Conservation (phyloP, 2,888 invertebrate species). For the Spisula subtruncata region DNA sequence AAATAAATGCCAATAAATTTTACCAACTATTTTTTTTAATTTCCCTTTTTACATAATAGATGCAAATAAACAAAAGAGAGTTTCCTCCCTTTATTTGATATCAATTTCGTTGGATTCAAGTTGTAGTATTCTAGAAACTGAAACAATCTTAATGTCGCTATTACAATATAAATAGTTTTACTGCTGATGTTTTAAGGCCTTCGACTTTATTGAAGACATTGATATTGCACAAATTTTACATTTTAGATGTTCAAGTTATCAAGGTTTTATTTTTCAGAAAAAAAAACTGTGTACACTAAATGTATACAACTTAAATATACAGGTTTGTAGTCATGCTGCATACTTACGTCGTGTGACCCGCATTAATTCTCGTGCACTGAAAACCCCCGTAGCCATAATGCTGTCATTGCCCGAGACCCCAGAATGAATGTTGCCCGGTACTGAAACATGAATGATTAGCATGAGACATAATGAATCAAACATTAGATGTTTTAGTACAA, state of each 20-base stretch:
- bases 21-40: no score
- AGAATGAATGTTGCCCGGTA: conserved; percentile 95
- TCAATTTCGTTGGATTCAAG: no score
- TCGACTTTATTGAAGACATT: not conserved
- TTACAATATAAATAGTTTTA: no score
- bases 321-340: conserved; percentile 77
- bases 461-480: conserved; percentile 30
- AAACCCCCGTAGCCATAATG: conserved; percentile 99
- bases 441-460: conserved; percentile 74
- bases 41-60: no score
- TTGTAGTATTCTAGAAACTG: no score
- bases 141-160: no score
- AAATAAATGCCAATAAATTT: no score
- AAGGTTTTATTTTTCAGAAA: not conserved
- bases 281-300: not conserved
- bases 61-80: no score
- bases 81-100: no score
- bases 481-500: conserved; percentile 21
- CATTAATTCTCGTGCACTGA: conserved; percentile 99
- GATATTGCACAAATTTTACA: not conserved
- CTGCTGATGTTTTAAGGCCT: not conserved
- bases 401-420: conserved; percentile 99
- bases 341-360: conserved; percentile 97
- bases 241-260: not conserved
- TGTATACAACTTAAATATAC: conserved; percentile 8